Conservation (phyloP, 2,113 vertebrate species). For the Microcebus lehilahytsara region DNA sequence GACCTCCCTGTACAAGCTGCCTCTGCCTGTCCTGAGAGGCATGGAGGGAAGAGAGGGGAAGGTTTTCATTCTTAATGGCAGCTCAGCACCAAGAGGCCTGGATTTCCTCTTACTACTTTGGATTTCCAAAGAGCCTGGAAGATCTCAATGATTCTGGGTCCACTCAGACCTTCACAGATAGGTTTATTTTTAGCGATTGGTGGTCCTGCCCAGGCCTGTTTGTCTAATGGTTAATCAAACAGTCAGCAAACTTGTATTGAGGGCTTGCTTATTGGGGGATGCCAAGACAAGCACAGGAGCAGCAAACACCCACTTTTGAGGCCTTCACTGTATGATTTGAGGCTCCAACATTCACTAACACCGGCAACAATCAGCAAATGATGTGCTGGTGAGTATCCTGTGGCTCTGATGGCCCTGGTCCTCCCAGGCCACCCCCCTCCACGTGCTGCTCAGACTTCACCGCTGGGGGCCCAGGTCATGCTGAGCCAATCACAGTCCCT, state of each 20-base stretch:
- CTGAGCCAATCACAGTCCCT: background rate
- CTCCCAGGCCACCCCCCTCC: background rate
- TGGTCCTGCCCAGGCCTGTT: background rate
- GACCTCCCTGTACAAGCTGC: background rate
- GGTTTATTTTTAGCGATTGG: background rate
- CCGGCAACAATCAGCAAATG: background rate
- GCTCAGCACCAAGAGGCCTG: background rate
- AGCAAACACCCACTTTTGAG: background rate
- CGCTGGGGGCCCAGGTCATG: background rate
- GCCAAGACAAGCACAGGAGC: background rate
- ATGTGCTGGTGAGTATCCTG: background rate
- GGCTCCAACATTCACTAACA: background rate
- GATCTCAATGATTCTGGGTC: background rate
- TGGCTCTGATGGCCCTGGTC: background rate
- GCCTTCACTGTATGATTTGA: background rate
- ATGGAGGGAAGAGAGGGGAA: fast-evolving
- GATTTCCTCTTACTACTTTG: background rate
- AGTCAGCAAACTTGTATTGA: background rate
- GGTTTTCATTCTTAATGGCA: background rate
- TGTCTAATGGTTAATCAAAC: background rate
- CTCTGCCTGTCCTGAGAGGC: background rate
- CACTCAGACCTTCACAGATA: background rate
- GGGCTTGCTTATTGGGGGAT: background rate
- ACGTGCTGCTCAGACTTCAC: background rate
- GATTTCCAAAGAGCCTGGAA: background rate